Conservation (phyloP, 2,888 invertebrate genomes). For the Dioctria rufipes region DNA sequence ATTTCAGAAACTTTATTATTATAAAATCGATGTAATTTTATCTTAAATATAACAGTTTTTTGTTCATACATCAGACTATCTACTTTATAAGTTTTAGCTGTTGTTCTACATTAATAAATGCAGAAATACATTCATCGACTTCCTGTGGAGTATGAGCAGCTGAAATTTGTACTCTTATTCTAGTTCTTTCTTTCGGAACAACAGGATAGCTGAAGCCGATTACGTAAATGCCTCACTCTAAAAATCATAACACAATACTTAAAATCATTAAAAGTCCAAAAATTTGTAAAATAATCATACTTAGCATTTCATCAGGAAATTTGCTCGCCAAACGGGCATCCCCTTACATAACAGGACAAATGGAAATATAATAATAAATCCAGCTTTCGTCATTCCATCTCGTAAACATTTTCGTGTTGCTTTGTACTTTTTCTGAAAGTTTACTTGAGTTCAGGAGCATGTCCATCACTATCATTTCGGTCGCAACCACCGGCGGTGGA, state of each 20-base stretch:
- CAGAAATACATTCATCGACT: constrained; percentile 81
- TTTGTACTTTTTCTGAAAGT: constrained; percentile 78
- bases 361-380: constrained; percentile 89
- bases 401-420: constrained; percentile 85
- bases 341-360: constrained; percentile 92
- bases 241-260: constrained; percentile 59
- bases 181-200: constrained; percentile 87
- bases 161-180: constrained; percentile 91
- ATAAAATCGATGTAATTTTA: too few relatives aligned
- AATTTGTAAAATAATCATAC: constrained; percentile 69
- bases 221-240: constrained; percentile 90
- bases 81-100: constrained; percentile 73
- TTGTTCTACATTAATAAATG: constrained; percentile 84
- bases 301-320: constrained; percentile 87
- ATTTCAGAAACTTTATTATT: too few relatives aligned
- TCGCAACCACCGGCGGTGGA: constrained; percentile 89
- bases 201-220: constrained; percentile 95
- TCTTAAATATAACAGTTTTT: too few relatives aligned
- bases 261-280: not conserved
- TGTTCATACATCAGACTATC: not conserved
- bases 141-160: constrained; percentile 87
- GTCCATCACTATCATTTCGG: constrained; percentile 84
- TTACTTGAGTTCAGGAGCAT: constrained; percentile 78
- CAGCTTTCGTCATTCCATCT: constrained; percentile 79
- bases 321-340: constrained; percentile 86